A percentile compares a stretch with the other conserved stretches of the same genome.
Conservation (phyloP, 2,797 vertebrate species). For the Sorex maritimensis region DNA sequence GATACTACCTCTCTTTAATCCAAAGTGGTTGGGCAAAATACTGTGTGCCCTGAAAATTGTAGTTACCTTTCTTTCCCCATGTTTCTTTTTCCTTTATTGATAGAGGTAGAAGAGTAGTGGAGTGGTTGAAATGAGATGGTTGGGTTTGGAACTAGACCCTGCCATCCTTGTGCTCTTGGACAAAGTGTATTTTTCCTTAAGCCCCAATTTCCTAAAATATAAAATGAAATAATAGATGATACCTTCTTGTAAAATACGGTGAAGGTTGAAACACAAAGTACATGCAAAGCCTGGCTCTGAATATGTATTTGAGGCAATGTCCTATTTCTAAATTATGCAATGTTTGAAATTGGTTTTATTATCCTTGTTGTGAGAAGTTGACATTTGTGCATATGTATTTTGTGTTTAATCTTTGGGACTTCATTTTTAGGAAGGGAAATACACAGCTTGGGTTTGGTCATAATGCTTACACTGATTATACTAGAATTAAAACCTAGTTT, state of each 20-base stretch:
- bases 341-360: not conserved
- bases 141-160: not conserved
- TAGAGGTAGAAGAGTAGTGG: not conserved
- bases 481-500: constrained; percentile 56
- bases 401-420: constrained; percentile 46
- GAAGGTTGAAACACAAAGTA: not conserved
- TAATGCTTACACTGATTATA: constrained; percentile 49
- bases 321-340: not conserved
- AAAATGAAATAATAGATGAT: not conserved
- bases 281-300: not conserved
- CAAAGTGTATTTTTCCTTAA: not conserved
- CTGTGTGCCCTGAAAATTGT: not conserved
- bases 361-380: constrained; percentile 27
- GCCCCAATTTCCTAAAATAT: not conserved
- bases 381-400: constrained; percentile 20
- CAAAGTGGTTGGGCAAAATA: not conserved
- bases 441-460: not conserved
- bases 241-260: not conserved
- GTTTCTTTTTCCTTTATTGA: not conserved
- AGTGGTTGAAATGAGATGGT: too few species aligned
- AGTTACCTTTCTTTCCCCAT: rapidly evolving
- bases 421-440: constrained; percentile 50
- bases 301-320: too few species aligned
- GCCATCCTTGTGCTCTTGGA: not conserved
- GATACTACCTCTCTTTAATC: not conserved